Evolutionary conservation across 1,140 invertebrate genomes (phyloP), one percentile per base, ranked within the genome.

Genomic region (Drosophila sturtevanti): DNA sequence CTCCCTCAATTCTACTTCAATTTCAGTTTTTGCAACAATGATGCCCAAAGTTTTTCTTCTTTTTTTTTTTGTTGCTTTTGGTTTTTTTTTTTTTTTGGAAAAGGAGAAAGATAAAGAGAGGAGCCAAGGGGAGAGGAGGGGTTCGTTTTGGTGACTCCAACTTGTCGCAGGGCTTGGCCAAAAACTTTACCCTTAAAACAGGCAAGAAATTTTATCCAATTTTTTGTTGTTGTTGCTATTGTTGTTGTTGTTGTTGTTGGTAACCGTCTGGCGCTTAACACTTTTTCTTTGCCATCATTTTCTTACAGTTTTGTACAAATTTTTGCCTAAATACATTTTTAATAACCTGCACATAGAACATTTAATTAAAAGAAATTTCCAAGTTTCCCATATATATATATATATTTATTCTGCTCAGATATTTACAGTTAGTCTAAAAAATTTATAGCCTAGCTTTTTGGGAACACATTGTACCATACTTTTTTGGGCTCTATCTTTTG

Each of bases 1-100:
- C 41, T 48, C 41, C 41, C 41, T 21, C 41, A 48, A 48, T 48
- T 9, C 16, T 18, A 9, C 41, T 48, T 48, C 16, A 48, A 48
- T 48, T 48, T 48, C 41, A 48, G 41, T 48, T 48, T 48, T 48
- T 48, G 41, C 41, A 48, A 48, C 41, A 48, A 48, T 48, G 41
- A 48, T 48, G 41, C 41, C 41, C 16, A 48, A 48, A 48, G 18
- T 16, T 48, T 48, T 48, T 48, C 9, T n/a, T n/a, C n/a, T 4
- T 38, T 14, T 41, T 41, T 41, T 41, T 41, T 16, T 38, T 6
- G n/a, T n/a, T n/a, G n/a, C n/a, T n/a, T n/a, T n/a, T n/a, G n/a
- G n/a, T n/a, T 31, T 31, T 31, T 6, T 4, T 24, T 24, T 24
- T 24, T 24, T 24, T 31, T 31, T 31, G 27, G 27, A 31, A 31